Evolutionary conservation across 2,797 vertebrate genomes (phyloP).

Genomic region (Scleropages formosus): DNA sequence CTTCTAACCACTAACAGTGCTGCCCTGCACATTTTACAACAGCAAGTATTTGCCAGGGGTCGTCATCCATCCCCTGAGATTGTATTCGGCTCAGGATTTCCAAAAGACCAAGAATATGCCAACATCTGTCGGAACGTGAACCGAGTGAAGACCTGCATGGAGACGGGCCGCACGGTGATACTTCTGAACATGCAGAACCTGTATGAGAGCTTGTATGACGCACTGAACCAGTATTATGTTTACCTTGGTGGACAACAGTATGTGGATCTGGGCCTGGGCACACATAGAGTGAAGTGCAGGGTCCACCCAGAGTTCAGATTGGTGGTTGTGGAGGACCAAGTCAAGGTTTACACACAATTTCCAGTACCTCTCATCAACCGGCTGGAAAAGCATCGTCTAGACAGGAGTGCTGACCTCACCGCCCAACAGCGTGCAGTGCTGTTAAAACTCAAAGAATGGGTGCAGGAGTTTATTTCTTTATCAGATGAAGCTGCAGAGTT

Average conservation of each 20-base stretch:
- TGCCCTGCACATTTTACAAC: slow-evolving; percentile 72
- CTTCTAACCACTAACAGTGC: slow-evolving; percentile 75
- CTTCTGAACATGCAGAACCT: slow-evolving; percentile 77
- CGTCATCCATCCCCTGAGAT: slow-evolving; percentile 62
- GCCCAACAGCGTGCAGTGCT: slow-evolving; percentile 58
- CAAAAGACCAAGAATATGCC: slow-evolving; percentile 75
- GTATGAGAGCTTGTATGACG: slow-evolving; percentile 77
- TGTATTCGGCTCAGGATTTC: slow-evolving; percentile 76
- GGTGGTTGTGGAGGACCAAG: slow-evolving; percentile 73
- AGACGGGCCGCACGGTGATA: slow-evolving; percentile 71
- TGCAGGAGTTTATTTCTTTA: slow-evolving; percentile 47
- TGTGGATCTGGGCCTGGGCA: slow-evolving; percentile 77
- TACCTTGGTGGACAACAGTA: slow-evolving; percentile 71
- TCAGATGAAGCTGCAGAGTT: slow-evolving; percentile 43
- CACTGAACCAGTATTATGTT: slow-evolving; percentile 76
- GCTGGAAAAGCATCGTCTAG: slow-evolving; percentile 74
- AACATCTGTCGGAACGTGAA: slow-evolving; percentile 76
- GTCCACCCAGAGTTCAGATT: slow-evolving; percentile 70
- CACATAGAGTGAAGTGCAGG: slow-evolving; percentile 76
- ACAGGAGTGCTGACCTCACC: slow-evolving; percentile 68
- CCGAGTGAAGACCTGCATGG: slow-evolving; percentile 76
- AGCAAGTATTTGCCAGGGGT: slow-evolving; percentile 57
- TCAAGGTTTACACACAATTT: slow-evolving; percentile 72
- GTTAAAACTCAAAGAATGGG: slow-evolving; percentile 62
- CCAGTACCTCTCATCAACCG: slow-evolving; percentile 76